Conservation (phyloP, 2,113 vertebrate species). For the Chionomys nivalis region DNA sequence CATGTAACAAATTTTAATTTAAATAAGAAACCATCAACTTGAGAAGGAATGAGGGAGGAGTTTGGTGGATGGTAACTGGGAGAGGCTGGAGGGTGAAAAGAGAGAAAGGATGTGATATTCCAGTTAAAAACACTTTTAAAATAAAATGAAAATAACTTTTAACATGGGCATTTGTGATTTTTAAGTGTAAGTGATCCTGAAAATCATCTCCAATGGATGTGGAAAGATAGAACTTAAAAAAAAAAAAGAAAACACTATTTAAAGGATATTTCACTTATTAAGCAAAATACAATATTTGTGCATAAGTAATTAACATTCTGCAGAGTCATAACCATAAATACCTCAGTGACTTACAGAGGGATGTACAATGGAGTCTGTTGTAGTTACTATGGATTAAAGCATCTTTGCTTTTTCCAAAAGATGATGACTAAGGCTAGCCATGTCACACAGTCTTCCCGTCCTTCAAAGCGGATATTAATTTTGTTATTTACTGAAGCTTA, state of each 20-base stretch:
- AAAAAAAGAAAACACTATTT: constrained; percentile 14
- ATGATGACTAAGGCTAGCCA: background rate
- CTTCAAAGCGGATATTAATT: background rate
- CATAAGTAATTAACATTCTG: constrained; percentile 3
- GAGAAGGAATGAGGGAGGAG: background rate
- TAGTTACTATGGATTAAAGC: constrained; percentile 20
- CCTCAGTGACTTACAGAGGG: background rate
- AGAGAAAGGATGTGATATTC: background rate
- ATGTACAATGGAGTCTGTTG: background rate
- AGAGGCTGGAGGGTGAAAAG: background rate
- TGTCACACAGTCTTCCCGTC: constrained; percentile 1
- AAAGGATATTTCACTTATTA: background rate
- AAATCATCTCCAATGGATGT: background rate
- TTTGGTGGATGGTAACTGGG: background rate
- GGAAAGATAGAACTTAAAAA: background rate
- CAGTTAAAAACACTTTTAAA: background rate
- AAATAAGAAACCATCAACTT: background rate
- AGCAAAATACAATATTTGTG: background rate
- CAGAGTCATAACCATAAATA: background rate
- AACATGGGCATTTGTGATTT: background rate
- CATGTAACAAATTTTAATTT: background rate
- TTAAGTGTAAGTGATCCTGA: background rate
- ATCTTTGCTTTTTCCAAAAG: constrained; percentile 31
- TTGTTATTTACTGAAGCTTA: constrained; percentile 28
- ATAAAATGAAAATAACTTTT: background rate